phyloP scores from a whole-genome alignment of 2,797 vertebrate genomes.

The Gallinago solitaria region DNA sequence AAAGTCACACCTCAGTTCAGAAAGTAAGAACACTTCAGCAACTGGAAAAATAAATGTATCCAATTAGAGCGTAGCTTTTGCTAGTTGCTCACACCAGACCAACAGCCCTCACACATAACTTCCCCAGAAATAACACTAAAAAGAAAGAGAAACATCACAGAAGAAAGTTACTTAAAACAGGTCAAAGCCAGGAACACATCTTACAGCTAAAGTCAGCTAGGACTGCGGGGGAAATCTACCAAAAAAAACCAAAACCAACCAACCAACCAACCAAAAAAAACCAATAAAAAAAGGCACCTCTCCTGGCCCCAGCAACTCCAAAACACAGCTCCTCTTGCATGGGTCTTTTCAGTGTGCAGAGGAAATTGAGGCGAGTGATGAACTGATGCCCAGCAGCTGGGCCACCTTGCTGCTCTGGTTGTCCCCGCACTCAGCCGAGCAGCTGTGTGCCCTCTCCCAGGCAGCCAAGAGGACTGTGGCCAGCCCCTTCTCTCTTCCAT shows the following conservation, averaged over 20 bases:
- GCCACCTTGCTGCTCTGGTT: background rate
- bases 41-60: background rate
- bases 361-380: background rate
- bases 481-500: background rate
- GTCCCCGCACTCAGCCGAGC: background rate
- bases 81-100: background rate
- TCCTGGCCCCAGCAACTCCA: rapidly evolving
- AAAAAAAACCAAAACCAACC: background rate
- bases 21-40: background rate
- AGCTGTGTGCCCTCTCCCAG: background rate
- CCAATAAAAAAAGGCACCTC: rapidly evolving
- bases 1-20: background rate
- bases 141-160: background rate
- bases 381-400: background rate
- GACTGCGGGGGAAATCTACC: rapidly evolving
- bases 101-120: background rate
- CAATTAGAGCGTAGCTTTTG: background rate
- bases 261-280: background rate
- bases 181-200: background rate
- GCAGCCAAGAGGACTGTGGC: background rate
- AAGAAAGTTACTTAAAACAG: background rate
- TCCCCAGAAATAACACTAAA: background rate
- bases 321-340: rapidly evolving
- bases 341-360: background rate
- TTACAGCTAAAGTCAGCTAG: background rate